Conservation (phyloP, 2,888 invertebrate species). For the Eubasilissa splendida region DNA sequence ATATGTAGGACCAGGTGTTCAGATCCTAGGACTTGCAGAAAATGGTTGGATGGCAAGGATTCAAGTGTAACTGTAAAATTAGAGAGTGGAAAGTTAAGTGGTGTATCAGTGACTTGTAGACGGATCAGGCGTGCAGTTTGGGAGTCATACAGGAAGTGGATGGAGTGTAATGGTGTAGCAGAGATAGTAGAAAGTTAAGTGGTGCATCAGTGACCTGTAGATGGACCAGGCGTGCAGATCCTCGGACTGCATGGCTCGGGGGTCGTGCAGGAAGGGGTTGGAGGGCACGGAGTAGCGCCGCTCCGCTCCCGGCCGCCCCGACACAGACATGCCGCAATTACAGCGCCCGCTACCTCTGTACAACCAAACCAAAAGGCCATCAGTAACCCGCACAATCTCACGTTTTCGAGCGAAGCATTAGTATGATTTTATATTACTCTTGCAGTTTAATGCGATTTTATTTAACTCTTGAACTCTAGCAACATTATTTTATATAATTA, state of each 20-base stretch:
- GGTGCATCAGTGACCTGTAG: constrained; percentile 76
- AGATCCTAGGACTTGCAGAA: neutral
- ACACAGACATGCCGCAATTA: constrained; percentile 63
- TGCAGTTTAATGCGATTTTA: no score
- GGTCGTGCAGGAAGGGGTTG: constrained; percentile 77
- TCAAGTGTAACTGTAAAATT: neutral
- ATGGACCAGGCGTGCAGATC: constrained; percentile 98
- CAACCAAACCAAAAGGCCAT: constrained; percentile 43
- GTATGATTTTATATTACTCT: no score
- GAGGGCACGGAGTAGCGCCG: constrained; percentile 92
- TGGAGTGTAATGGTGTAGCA: constrained; percentile 89
- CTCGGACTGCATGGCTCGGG: constrained; percentile 88
- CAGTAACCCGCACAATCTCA: no score
- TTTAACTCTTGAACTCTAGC: no score
- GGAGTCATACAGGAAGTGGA: constrained; percentile 77
- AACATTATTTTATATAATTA: no score
- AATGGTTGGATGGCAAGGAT: neutral
- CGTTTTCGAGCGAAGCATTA: no score
- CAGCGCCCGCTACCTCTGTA: constrained; percentile 42
- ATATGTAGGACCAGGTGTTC: neutral
- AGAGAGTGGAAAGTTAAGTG: neutral
- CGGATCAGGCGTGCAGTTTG: constrained; percentile 97
- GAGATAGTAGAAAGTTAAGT: neutral
- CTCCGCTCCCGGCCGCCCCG: constrained; percentile 75
- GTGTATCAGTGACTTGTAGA: constrained; percentile 78